A percentile compares a stretch with the other conserved stretches of the same genome.
phyloP scores from a whole-genome alignment of 2,888 invertebrate genomes.

The Papilio protenor region DNA sequence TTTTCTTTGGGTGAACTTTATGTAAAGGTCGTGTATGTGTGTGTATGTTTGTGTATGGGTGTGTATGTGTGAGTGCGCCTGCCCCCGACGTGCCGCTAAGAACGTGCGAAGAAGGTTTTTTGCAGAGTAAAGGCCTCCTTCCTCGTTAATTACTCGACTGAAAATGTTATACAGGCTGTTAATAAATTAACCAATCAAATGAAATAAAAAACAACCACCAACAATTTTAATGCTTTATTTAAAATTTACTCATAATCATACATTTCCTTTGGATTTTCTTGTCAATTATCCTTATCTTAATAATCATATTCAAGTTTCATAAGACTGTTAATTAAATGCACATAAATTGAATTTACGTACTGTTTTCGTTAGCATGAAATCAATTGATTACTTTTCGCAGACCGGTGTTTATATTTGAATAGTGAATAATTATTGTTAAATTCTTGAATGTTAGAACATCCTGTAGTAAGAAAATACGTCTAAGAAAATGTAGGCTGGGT shows the following conservation, averaged over 20 bases:
- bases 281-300: neutral
- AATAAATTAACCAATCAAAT: neutral
- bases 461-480: slow-evolving; percentile 75
- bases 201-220: neutral
- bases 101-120: slow-evolving; percentile 72
- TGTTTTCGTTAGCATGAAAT: neutral
- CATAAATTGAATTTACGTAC: neutral
- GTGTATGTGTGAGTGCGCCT: slow-evolving; percentile 52
- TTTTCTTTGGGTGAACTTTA: no score
- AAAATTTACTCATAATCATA: neutral
- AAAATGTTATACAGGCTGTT: slow-evolving; percentile 69
- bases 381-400: no score
- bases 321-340: neutral
- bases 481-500: slow-evolving; percentile 81
- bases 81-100: slow-evolving; percentile 67
- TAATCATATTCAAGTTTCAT: neutral
- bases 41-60: neutral
- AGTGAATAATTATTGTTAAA: no score
- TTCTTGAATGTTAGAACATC: slow-evolving; percentile 51
- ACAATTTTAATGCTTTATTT: slow-evolving; percentile 30
- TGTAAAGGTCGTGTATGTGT: no score
- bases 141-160: slow-evolving; percentile 79
- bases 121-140: slow-evolving; percentile 75
- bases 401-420: no score
- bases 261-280: neutral